Percentiles rank a stretch among this genome's conserved stretches.
Evolutionary conservation across 2,797 vertebrate species (phyloP).

Genomic region (Phalanger gymnotis): DNA sequence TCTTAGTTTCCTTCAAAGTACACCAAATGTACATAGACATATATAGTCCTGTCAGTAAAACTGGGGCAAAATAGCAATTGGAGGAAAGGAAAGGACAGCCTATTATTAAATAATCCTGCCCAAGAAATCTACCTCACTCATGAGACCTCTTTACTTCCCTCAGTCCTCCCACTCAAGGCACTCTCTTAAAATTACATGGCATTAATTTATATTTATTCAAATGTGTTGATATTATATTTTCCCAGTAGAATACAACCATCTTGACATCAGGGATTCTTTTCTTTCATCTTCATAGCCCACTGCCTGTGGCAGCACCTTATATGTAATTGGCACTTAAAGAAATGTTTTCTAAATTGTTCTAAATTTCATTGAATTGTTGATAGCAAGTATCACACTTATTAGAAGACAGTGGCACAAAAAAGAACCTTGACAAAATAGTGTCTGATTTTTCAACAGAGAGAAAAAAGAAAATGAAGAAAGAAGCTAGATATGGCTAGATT

Average conservation of each 20-base stretch:
- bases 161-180: neutral
- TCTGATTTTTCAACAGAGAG: neutral
- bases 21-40: neutral
- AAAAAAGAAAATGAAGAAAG: neutral
- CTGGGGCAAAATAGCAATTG: neutral
- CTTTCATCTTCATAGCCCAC: neutral
- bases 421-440: neutral
- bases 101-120: neutral
- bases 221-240: neutral
- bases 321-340: neutral
- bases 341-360: neutral
- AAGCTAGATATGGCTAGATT: neutral
- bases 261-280: neutral
- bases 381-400: neutral
- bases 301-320: neutral
- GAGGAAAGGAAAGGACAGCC: neutral
- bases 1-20: neutral
- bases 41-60: neutral
- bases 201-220: neutral
- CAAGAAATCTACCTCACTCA: neutral
- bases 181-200: neutral
- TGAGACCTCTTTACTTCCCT: neutral
- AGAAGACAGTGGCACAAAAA: neutral
- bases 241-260: neutral
- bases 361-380: neutral